Percentiles rank a stretch among this genome's conserved stretches.
Evolutionary conservation across 35 echinoderm and acorn worm species (phyloP).

Genomic region (Strongylocentrotus purpuratus): DNA sequence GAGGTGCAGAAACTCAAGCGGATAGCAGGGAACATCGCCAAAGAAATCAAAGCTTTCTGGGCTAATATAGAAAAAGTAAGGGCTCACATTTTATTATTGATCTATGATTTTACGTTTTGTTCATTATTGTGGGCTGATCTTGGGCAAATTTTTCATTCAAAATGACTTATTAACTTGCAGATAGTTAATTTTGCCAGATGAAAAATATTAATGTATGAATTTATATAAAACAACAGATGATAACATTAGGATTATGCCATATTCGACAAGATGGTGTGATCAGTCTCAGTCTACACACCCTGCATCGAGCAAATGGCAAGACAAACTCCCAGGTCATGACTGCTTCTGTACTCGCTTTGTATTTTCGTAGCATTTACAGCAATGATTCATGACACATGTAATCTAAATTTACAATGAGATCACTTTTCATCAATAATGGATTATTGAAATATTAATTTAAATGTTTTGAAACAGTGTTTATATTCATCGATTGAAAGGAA

Average conservation of each 20-base stretch:
- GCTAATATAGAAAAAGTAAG: conserved; percentile 97
- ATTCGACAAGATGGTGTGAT: not conserved
- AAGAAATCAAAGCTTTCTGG: conserved; percentile 98
- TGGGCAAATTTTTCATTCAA: not conserved
- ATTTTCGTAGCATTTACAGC: conserved; percentile 45
- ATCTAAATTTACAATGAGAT: not conserved
- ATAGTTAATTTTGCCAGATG: not conserved
- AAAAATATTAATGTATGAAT: not conserved
- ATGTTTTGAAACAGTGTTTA: too few relatives aligned
- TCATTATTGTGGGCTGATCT: not conserved
- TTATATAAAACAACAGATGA: not conserved
- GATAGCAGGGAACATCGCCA: conserved; percentile 92
- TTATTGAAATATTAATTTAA: too few relatives aligned
- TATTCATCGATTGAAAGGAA: too few relatives aligned
- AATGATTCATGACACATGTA: conserved; percentile 53
- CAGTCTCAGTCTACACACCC: not conserved
- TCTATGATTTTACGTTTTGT: not conserved
- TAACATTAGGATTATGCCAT: not conserved
- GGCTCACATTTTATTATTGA: not conserved
- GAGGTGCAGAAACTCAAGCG: conserved; percentile 82
- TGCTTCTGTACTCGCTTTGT: conserved; percentile 53
- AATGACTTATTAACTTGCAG: not conserved
- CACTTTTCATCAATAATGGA: too few relatives aligned
- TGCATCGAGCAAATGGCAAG: conserved; percentile 30
- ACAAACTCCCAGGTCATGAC: conserved; percentile 40